Base-by-base conservation (phyloP, 30 jellyfish, hydroid and myxozoan genomes). In the Aurelia sp. region DNA sequence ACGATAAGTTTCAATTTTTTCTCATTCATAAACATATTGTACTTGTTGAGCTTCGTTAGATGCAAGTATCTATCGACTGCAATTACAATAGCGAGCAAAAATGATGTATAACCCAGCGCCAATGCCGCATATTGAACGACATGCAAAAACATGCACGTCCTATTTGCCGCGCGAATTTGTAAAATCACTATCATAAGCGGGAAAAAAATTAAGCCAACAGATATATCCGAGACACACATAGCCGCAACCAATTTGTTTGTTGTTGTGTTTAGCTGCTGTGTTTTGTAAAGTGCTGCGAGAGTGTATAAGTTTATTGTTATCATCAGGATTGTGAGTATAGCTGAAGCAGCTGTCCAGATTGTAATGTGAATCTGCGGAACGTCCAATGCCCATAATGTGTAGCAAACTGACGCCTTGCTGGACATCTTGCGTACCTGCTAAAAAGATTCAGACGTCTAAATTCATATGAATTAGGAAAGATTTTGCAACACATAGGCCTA, bases 51-150 rank as follows among this genome's bases (percentile, higher is more conserved):
- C 22, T 77, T 77, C 22, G 72, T 77, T 11, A 77, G 78, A 61
- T 77, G 88, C 18, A 77, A 20, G 52, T 58, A 77, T 11, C 88
- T 62, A 64, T 77, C 88, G 22, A 77, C 17, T 15, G 88, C 88
- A 50, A 77, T 30, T 18, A 50, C 20, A 17, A 77, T 77, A 1
- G 62, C 40, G 27, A 62, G 44, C 13, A 77, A 48, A 66, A 60
- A 77, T 27, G 88, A 77, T 65, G 78, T 77, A 50, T 77, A 77
- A 8, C 88, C 88, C 22, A 64, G 30, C 41, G 88, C 15, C 7
- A 60, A 20, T 16, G 78, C 50, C n/a, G 64, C 30, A 50, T 60
- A 77, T 22, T 77, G 79, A 12, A 20, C 47, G 4, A 71, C 23
- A 30, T 30, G 23, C 23, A 11, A 1, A 3, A 60, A 62, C 52